Evolutionary conservation across 2,113 vertebrate species (phyloP).

Genomic region (human (Homo sapiens)): GRCh38 chr13:35342001-35342500

Average conservation of each 20-base stretch:
- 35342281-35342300: neutral
- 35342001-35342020: neutral
- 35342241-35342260: neutral
- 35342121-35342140: neutral
- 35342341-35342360: neutral
- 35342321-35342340: neutral
- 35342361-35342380: neutral
- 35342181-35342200: neutral
- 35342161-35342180: neutral
- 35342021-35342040: neutral
- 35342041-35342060: neutral
- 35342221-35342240: neutral
- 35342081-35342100: neutral
- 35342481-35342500: neutral
- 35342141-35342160: neutral
- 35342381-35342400: neutral
- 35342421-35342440: neutral
- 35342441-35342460: neutral
- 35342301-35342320: neutral
- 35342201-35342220: neutral
- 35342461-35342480: neutral
- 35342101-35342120: neutral
- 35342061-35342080: neutral
- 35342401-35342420: neutral
- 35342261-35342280: neutral